Base-by-base conservation (phyloP, 2,888 invertebrate genomes). In the Arctia plantaginis region DNA sequence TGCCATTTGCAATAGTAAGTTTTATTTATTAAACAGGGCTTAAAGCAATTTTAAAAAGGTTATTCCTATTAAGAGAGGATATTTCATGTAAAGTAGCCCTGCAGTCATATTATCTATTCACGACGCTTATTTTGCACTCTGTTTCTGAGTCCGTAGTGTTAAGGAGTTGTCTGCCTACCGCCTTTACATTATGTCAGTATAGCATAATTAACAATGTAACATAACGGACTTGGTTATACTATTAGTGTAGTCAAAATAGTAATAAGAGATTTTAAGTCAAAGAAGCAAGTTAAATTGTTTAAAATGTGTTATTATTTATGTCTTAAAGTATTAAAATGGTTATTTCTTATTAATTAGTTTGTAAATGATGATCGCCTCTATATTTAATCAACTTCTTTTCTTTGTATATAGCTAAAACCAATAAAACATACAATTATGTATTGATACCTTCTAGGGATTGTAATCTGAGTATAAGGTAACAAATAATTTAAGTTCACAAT, bases 271-370 rank as follows among this genome's bases (percentile, higher is more conserved):
- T 93, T 94, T 95, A 95, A 95, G 95, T 95, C 95, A 95, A 95
- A 94, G 93, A 94, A 95, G 92, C 95, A 94, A 94, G 95, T 95
- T 95, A 93, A 95, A 95, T 95, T 95, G 95, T 95, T 95, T 95
- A 95, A 94, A 94, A 95, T 94, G 95, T 95, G 95, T 95, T 95
- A 95, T 95, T 95, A 95, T 95, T 95, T 95, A 95, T 95, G 95
- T 95, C 95, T 92, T 95, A 95, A 95, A 95, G 95, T 95, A 95
- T 95, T 95, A 95, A 95, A 95, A 94, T 94, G 95, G 95, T 95
- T 95, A 95, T 95, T 95, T 95, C 95, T 95, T 95, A 95, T 95
- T 95, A 94, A 95, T 95, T 95, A 95, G 95, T 95, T 95, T 92
- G 94, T 95, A 95, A 95, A 94, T 93, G 92, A 91, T 92, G 90